Evolutionary conservation across 2,797 vertebrate genomes (phyloP), one percentile per base, ranked within the genome.

Genomic region (Synaphobranchus kaupii): DNA sequence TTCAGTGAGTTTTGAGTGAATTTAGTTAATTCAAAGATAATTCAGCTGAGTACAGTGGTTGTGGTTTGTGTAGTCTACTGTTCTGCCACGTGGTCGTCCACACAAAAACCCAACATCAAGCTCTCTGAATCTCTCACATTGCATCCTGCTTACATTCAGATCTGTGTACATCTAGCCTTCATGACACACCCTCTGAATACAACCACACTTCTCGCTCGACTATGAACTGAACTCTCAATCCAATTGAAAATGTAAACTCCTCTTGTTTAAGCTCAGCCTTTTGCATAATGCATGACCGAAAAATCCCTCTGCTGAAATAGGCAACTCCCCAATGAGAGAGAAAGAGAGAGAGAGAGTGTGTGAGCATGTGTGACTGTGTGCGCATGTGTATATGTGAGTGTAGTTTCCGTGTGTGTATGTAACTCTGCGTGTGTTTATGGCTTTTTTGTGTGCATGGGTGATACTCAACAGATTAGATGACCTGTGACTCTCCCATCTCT

Each of bases 401-500:
- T 47, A 34, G 31, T 8, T 78, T 34, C 39, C 50, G 47, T 7
- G 44, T 50, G 10, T 50, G 78, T 22, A 13, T 48, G 28, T 50
- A 47, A 8, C 7, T 81, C 47, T 81, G 78, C n/a, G 78, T 81
- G 12, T 48, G 44, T 81, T 15, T n/a, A 22, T 50, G 20, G 10
- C 0, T 81, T 78, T 39, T 78, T 15, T 44, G 73, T 47, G 34
- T 47, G 17, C 17, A 15, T 10, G 73, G 20, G 39, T 22, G 73
- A 81, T 81, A 50, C 47, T 81, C 78, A 81, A 81, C 78, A 81
- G 78, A 81, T 81, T 25, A 81, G 78, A 8, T 8, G 8, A 81
- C 78, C 78, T 81, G 78, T 81, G 78, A 81, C 78, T 81, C 34
- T 34, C 28, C 60, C 15, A 4, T 25, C 6, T 50, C 44, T 81